phyloP scores from a whole-genome alignment of 2,113 vertebrate genomes.

The Seriola quinqueradiata region DNA sequence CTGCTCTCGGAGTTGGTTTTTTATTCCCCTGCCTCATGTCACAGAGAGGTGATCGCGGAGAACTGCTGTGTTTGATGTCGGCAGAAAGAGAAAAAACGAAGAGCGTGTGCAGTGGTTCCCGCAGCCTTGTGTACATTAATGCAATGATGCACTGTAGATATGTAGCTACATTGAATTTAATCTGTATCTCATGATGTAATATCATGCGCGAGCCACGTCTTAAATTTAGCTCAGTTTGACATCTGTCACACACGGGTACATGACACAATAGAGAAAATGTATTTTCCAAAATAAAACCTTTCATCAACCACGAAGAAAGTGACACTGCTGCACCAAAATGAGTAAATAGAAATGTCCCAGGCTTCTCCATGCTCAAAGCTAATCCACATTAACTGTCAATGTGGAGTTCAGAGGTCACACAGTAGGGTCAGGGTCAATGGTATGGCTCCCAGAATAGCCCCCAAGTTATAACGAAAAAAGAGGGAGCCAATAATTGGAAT shows the following conservation, averaged over 20 bases:
- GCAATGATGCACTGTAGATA: not conserved
- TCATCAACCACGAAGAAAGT: too few relatives aligned
- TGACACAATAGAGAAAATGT: not conserved
- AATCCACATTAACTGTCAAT: not conserved
- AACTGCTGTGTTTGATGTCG: constrained; percentile 41
- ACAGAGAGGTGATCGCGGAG: constrained; percentile 49
- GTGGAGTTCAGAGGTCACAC: not conserved
- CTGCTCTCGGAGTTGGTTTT: constrained; percentile 23
- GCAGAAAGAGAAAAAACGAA: not conserved
- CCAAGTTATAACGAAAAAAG: too few relatives aligned
- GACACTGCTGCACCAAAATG: not conserved
- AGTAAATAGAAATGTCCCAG: too few relatives aligned
- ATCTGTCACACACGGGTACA: not conserved
- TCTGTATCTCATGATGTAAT: not conserved
- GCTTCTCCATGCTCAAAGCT: not conserved
- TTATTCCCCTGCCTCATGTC: constrained; percentile 37
- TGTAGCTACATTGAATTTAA: not conserved
- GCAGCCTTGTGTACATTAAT: not conserved
- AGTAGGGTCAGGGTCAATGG: not conserved
- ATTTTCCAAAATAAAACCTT: not conserved
- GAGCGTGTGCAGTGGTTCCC: not conserved
- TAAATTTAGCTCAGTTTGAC: not conserved
- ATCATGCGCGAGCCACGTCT: not conserved
- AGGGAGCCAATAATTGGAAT: not conserved
- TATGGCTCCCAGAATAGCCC: not conserved